Percentiles rank a stretch among this genome's conserved stretches.
These are phyloP conservation scores for Geopemphigus sp. DNA, from an alignment of 1,140 invertebrate genomes.

Conservation along the genomic window DNA sequence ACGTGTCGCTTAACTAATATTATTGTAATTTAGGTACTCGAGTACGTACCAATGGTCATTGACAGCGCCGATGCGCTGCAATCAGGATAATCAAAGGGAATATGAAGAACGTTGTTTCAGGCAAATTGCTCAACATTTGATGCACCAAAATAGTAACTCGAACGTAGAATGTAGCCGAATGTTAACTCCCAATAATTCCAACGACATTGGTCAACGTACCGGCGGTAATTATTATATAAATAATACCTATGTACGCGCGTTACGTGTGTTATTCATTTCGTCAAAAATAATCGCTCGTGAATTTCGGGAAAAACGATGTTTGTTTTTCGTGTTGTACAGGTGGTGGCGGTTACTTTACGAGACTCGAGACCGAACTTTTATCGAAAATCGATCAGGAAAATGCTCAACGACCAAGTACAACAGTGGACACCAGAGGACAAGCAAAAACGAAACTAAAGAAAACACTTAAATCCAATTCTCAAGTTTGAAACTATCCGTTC, in stretches of 20 bases:
- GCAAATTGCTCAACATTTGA: conserved; percentile 65
- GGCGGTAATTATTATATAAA: neutral
- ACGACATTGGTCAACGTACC: neutral
- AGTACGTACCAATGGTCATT: conserved; percentile 63
- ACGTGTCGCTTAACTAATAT: neutral
- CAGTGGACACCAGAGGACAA: conserved; percentile 52
- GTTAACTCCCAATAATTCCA: neutral
- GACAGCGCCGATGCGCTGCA: conserved; percentile 71
- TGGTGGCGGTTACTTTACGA: conserved; percentile 12
- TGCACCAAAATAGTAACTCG: conserved; percentile 50
- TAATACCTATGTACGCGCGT: neutral
- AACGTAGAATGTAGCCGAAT: conserved; percentile 55
- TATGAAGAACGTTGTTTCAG: conserved; percentile 72
- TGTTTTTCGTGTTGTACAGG: neutral
- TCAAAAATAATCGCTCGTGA: too few relatives aligned
- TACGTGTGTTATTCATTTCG: neutral
- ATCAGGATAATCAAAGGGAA: conserved; percentile 79
- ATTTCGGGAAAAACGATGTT: too few relatives aligned
- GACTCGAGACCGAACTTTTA: conserved; percentile 22
- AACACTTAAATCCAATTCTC: conserved; percentile 5
- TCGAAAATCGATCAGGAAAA: conserved; percentile 51
- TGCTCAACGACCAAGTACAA: conserved; percentile 52
- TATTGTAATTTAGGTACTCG: conserved; percentile 10
- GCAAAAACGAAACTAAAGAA: conserved; percentile 16
- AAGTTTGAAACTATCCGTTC: neutral